Percentiles rank a stretch among this genome's conserved stretches.
Evolutionary conservation across 1,140 invertebrate species (phyloP).

Genomic region (Lerema accius): DNA sequence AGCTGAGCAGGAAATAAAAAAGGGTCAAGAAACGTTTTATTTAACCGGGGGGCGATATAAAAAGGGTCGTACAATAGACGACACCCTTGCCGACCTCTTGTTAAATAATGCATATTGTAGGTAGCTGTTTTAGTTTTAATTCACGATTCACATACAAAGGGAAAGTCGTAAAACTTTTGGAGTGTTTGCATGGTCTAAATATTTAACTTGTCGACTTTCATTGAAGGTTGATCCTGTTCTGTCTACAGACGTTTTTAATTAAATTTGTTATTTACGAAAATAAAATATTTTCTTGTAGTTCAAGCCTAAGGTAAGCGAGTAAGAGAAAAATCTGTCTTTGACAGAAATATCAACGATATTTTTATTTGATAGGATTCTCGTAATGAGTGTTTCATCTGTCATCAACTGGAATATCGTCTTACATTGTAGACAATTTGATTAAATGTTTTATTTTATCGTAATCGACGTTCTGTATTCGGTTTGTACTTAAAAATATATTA

Average conservation of each 20-base stretch:
- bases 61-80: slow-evolving; percentile 47
- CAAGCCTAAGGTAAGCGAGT: too few species aligned
- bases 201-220: neutral
- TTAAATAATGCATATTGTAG: slow-evolving; percentile 42
- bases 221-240: slow-evolving; percentile 1
- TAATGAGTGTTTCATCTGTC: too few species aligned
- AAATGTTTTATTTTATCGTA: too few species aligned
- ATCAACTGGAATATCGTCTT: too few species aligned
- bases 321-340: too few species aligned
- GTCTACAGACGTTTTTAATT: neutral
- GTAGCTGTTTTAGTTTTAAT: slow-evolving; percentile 24
- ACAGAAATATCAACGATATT: too few species aligned
- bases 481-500: too few species aligned
- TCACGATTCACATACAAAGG: slow-evolving; percentile 18
- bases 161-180: slow-evolving; percentile 16
- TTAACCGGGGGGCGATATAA: slow-evolving; percentile 39
- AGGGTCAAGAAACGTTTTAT: slow-evolving; percentile 42
- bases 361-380: too few species aligned
- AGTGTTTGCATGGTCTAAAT: neutral
- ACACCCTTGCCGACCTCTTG: slow-evolving; percentile 40
- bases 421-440: too few species aligned
- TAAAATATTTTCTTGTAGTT: too few species aligned
- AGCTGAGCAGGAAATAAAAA: slow-evolving; percentile 41
- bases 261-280: neutral
- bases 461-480: too few species aligned